Base-by-base conservation (phyloP, 2,888 invertebrate species). In the Thyatira batis region DNA sequence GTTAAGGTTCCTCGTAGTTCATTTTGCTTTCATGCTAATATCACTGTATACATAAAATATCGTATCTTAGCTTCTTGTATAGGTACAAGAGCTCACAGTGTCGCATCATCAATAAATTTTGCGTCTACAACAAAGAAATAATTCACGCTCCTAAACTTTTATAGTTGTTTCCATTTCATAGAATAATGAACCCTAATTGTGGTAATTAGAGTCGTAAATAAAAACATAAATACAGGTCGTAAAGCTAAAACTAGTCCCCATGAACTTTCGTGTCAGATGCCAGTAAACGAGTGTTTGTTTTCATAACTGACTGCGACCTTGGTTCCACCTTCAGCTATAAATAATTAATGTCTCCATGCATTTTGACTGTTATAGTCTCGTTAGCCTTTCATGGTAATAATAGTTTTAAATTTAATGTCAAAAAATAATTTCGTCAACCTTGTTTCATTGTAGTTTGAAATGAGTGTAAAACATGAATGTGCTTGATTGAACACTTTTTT, bases 221-320 rank as follows among this genome's bases (percentile, higher is more conserved):
- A n/a, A n/a, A 27, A 48, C 39, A 43, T 45, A 49, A 46, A 27
- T 33, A 45, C 21, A 25, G 45, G 10, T 39, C 33, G 25, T 48
- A 43, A 33, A 50, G 43, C 10, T 33, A 30, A 50, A 21, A 21
- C 45, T 28, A 50, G 53, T 20, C 45, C 33, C 28, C 21, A 25
- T 30, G 20, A 45, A 33, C 30, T 50, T 53, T 21, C 50, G 43
- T 51, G 43, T 48, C 48, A 44, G 30, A 28, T 54, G 50, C 52
- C 53, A 53, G 65, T 65, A 62, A 67, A 51, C 50, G 30, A 13
- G 51, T 57, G 58, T 59, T 64, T 61, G 58, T 64, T 55, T 52
- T 53, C 49, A 55, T 58, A 54, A 51, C 53, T 50, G 21, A 21
- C 39, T 4, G 8, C 13, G 39, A 17, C 39, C 39, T 39, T 39